Evolutionary conservation across 1,140 invertebrate genomes (phyloP), one percentile per base, ranked within the genome.

Genomic region (Drosophila willistoni): DNA sequence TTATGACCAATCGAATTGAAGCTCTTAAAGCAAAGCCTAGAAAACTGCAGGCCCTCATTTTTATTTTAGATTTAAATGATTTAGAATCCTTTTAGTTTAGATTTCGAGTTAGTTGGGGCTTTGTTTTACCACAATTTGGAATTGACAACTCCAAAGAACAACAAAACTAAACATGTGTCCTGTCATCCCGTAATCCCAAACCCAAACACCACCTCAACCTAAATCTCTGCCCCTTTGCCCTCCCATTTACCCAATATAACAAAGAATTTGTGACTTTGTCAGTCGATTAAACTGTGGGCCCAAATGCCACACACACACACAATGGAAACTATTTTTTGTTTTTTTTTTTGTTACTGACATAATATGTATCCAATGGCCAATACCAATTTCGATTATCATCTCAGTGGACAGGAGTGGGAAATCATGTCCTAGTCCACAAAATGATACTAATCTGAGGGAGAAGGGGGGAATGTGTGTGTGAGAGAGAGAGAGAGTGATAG

Each of bases 221-320:
- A 14, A 22, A 51, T n/a, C 44, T 51, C 7, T 51, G 44, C 17
- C 44, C 44, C 12, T 22, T 22, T 9, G 44, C 44, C 44, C 44
- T n/a, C 17, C 44, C 9, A 51, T 22, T 12, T 12, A 5, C 17
- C 17, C 9, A 51, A 51, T 19, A 51, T 51, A 34, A 34, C 56
- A 17, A 59, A 59, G 56, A 59, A 59, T 59, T 59, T 59, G 56
- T 59, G 56, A 59, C 22, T 55, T 55, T 55, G 51, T 55, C 56
- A 59, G 56, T 59, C 56, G 56, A 59, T 59, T 59, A 59, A 59
- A 59, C 14, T 59, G 33, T 36, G 33, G 56, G 56, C 33, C 33
- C 56, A 59, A 59, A 59, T 51, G 19, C 44, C 44, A 51, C 17
- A 29, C 29, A 25, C 25, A 25, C 25, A 29, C 5, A 59, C 56